These are phyloP conservation scores for Dysdera silvatica DNA, from an alignment of 1,140 invertebrate genomes.

Conservation along the genomic window DNA sequence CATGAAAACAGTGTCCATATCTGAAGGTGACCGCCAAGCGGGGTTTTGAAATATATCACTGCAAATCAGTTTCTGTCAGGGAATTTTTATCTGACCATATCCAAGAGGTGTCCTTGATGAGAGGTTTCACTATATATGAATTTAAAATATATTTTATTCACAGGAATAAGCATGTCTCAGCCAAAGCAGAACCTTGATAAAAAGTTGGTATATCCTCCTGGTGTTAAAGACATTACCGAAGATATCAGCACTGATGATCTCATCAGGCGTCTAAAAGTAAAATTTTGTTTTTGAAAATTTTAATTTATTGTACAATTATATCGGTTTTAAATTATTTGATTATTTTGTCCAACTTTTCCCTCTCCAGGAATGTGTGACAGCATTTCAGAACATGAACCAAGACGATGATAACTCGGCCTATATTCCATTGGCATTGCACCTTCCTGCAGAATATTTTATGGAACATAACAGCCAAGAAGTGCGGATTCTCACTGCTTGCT, in stretches of 20 bases:
- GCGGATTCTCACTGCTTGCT: slow-evolving; percentile 86
- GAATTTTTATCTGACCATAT: too few species aligned
- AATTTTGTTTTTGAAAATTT: too few species aligned
- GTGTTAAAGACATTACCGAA: slow-evolving; percentile 60
- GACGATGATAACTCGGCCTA: slow-evolving; percentile 89
- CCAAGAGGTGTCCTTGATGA: too few species aligned
- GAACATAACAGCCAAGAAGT: slow-evolving; percentile 84
- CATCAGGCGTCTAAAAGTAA: slow-evolving; percentile 88
- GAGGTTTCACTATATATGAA: too few species aligned
- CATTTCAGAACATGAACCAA: slow-evolving; percentile 91
- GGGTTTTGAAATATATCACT: too few species aligned
- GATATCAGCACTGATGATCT: slow-evolving; percentile 91
- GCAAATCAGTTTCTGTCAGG: too few species aligned
- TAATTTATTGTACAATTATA: too few species aligned
- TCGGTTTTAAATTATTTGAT: slow-evolving; percentile 42
- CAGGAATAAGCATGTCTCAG: too few species aligned
- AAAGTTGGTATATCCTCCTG: slow-evolving; percentile 45
- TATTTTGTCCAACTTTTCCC: background rate
- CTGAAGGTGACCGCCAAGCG: too few species aligned
- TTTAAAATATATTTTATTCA: too few species aligned
- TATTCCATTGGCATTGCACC: slow-evolving; percentile 81
- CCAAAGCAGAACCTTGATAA: too few species aligned
- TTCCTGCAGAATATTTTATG: slow-evolving; percentile 82
- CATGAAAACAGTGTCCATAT: too few species aligned
- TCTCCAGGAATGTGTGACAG: slow-evolving; percentile 46